Conservation (phyloP, 2,113 vertebrate genomes). For the Lepus americanus region DNA sequence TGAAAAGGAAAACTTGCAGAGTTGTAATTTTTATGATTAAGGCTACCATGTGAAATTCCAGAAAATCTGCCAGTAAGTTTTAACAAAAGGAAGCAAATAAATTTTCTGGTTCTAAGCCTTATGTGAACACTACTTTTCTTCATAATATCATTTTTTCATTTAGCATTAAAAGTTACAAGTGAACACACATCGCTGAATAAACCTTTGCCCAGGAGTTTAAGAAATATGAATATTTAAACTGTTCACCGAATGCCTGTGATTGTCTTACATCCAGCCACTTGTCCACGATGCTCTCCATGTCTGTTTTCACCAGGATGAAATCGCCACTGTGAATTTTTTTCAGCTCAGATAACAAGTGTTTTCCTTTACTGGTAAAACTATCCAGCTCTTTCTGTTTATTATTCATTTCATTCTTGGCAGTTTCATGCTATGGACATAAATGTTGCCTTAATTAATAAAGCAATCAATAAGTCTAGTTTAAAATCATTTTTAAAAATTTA, state of each 20-base stretch:
- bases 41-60: not conserved
- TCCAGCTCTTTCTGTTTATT: conserved; percentile 94
- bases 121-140: not conserved
- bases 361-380: conserved; percentile 93
- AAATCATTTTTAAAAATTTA: not conserved
- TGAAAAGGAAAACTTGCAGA: not conserved
- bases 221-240: not conserved
- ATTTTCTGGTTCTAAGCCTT: not conserved
- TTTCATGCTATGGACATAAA: conserved; percentile 92
- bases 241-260: not conserved
- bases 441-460: conserved; percentile 78
- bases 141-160: not conserved
- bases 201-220: not conserved
- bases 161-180: not conserved
- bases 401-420: conserved; percentile 90
- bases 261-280: conserved; percentile 95
- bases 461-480: not conserved
- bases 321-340: conserved; percentile 91
- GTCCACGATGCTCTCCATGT: conserved; percentile 92
- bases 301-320: conserved; percentile 86
- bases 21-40: not conserved
- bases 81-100: not conserved
- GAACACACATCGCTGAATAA: not conserved
- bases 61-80: not conserved
- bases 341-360: conserved; percentile 92